Percentiles rank a stretch among this genome's conserved stretches.
Conservation (phyloP, 2,797 vertebrate genomes). For the Amblyopsis hoosieri region DNA sequence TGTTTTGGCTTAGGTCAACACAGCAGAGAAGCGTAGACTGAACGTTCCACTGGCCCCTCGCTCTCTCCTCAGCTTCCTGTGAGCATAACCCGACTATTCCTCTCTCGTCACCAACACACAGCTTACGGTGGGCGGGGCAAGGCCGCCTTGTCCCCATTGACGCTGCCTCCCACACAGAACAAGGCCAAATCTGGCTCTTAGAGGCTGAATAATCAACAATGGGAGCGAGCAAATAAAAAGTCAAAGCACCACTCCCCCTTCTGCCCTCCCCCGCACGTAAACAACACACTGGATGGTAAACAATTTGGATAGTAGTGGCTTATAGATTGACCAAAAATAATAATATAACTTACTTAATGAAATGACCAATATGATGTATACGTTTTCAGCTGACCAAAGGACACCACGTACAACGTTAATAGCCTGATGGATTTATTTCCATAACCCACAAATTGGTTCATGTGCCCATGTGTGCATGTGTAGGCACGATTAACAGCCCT, state of each 20-base stretch:
- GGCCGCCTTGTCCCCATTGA: constrained; percentile 59
- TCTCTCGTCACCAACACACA: constrained; percentile 49
- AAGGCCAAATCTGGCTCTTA: constrained; percentile 77
- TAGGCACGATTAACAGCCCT: constrained; percentile 30
- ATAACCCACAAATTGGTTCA: neutral
- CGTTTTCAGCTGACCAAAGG: constrained; percentile 27
- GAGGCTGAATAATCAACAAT: constrained; percentile 77
- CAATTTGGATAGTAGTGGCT: too few relatives aligned
- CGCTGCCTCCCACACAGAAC: constrained; percentile 63
- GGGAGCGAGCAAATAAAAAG: constrained; percentile 70
- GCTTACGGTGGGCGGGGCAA: constrained; percentile 67
- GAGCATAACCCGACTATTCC: constrained; percentile 40
- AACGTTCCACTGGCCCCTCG: constrained; percentile 12
- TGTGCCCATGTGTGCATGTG: constrained; percentile 20
- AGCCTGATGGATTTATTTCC: neutral
- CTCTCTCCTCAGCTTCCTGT: constrained; percentile 30
- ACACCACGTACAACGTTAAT: constrained; percentile 19
- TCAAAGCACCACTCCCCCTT: constrained; percentile 57
- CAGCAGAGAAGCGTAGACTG: constrained; percentile 21
- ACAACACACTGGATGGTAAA: constrained; percentile 15
- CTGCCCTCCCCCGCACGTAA: constrained; percentile 27
- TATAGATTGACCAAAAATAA: neutral
- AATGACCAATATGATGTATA: neutral
- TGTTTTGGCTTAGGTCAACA: constrained; percentile 27
- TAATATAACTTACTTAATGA: neutral